Conservation (phyloP, 2,888 invertebrate species). For the Deroplatys truncata region DNA sequence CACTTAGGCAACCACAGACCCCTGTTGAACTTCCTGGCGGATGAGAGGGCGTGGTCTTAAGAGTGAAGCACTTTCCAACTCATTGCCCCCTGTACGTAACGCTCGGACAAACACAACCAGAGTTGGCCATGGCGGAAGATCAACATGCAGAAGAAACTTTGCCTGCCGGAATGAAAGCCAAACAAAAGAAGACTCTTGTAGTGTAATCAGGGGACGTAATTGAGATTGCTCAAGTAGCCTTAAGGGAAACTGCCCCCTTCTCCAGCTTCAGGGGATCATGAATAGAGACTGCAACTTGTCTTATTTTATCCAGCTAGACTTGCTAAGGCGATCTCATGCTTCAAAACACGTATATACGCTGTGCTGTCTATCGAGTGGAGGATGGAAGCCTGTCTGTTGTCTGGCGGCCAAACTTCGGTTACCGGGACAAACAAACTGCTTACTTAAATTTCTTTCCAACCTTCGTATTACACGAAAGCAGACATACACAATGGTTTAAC, state of each 20-base stretch:
- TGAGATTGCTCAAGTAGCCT: not conserved
- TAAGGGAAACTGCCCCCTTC: not conserved
- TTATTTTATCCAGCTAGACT: not conserved
- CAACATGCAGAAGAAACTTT: not conserved
- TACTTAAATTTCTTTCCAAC: too few relatives aligned
- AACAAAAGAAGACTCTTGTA: not conserved
- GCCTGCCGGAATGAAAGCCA: not conserved
- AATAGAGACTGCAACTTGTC: not conserved
- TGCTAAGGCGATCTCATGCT: not conserved
- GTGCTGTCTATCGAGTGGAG: too few relatives aligned
- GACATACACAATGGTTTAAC: too few relatives aligned
- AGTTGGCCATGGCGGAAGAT: not conserved
- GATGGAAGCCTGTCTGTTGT: too few relatives aligned
- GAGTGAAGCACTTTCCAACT: not conserved
- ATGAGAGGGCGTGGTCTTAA: not conserved
- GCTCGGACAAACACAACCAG: not conserved
- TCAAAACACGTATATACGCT: too few relatives aligned
- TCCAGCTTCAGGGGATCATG: not conserved
- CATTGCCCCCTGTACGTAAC: not conserved
- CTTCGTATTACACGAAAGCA: too few relatives aligned
- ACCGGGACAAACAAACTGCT: too few relatives aligned
- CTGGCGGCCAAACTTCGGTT: too few relatives aligned
- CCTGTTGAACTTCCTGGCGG: not conserved
- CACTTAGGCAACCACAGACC: not conserved
- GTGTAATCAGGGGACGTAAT: not conserved